These are phyloP conservation scores for Argya squamiceps DNA, from an alignment of 2,797 vertebrate genomes.

Conservation along the genomic window DNA sequence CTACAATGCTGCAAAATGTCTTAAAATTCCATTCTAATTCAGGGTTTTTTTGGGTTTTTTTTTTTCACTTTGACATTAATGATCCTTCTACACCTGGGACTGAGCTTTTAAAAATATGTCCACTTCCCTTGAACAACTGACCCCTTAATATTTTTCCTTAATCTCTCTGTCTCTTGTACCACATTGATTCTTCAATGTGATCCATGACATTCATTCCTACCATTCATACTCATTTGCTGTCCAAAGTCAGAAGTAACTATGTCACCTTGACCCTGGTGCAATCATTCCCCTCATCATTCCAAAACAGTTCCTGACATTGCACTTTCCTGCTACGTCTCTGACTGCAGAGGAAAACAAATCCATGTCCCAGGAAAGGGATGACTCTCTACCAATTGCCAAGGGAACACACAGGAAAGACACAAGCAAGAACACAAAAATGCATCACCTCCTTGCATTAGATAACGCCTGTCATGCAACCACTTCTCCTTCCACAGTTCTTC, in stretches of 20 bases:
- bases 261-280: background rate
- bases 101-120: background rate
- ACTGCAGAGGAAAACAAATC: background rate
- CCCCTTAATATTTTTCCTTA: background rate
- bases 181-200: background rate
- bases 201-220: background rate
- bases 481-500: background rate
- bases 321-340: background rate
- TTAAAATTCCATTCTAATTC: background rate
- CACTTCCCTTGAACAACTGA: background rate
- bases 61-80: background rate
- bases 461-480: background rate
- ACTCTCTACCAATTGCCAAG: background rate
- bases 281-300: background rate
- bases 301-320: background rate
- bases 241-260: background rate
- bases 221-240: background rate
- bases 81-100: background rate
- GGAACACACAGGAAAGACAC: background rate
- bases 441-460: background rate
- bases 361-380: background rate
- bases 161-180: background rate
- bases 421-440: background rate
- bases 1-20: background rate
- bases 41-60: too few species aligned